These are phyloP conservation scores for Tor tambroides DNA, from an alignment of 2,113 vertebrate genomes.

Conservation along the genomic window DNA sequence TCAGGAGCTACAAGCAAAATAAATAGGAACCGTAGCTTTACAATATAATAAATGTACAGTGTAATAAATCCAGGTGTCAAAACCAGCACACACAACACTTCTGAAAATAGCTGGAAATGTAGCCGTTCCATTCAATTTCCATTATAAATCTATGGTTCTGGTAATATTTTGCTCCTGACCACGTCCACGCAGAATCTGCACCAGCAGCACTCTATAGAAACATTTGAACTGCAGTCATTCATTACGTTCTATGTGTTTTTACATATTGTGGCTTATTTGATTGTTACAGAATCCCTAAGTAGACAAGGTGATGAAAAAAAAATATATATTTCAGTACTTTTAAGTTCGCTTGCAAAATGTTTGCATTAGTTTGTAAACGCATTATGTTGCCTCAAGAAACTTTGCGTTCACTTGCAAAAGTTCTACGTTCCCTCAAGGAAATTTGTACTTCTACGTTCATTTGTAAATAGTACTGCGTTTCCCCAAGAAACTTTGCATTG, in stretches of 20 bases:
- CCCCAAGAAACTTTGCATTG: neutral
- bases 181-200: neutral
- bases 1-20: constrained; percentile 15
- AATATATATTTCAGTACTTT: neutral
- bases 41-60: neutral
- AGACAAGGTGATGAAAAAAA: neutral
- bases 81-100: neutral
- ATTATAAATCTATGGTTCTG: constrained; percentile 32
- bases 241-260: neutral
- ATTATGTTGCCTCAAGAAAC: neutral
- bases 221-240: neutral
- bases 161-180: constrained; percentile 17
- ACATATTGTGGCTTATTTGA: neutral
- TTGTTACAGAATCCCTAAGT: neutral
- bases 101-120: neutral
- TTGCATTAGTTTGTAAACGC: neutral
- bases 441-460: neutral
- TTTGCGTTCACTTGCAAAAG: neutral
- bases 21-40: constrained; percentile 31
- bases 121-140: neutral
- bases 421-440: neutral
- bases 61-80: neutral
- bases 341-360: neutral
- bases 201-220: neutral
- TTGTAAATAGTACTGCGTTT: neutral